Evolutionary conservation across 2,888 invertebrate genomes (phyloP).

Genomic region (Eucera pruinosa): DNA sequence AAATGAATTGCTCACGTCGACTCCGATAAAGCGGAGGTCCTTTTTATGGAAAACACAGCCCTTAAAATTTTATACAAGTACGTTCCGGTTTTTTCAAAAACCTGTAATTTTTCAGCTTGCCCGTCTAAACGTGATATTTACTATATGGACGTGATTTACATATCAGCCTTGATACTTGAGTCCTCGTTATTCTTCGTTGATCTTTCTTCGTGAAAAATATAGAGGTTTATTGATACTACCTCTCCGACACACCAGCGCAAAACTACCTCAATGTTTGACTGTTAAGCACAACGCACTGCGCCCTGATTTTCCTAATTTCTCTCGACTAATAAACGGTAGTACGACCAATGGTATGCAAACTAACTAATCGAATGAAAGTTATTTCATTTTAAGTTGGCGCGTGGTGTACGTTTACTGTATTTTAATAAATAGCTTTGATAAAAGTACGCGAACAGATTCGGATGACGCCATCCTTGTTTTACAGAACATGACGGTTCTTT

Average conservation of each 20-base stretch:
- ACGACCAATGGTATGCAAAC: conserved; percentile 24
- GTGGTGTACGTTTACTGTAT: conserved; percentile 18
- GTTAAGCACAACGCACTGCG: conserved; percentile 59
- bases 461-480: conserved; percentile 72
- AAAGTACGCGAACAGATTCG: conserved; percentile 78
- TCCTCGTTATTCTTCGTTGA: conserved; percentile 36
- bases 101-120: conserved; percentile 43
- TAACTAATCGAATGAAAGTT: conserved; percentile 33
- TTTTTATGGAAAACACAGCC: conserved; percentile 50
- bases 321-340: conserved; percentile 31
- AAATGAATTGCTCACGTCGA: conserved; percentile 18
- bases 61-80: conserved; percentile 48
- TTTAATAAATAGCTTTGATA: conserved; percentile 41
- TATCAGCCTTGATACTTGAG: conserved; percentile 16
- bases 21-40: conserved; percentile 7
- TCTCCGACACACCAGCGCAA: conserved; percentile 67
- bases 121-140: conserved; percentile 26
- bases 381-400: conserved; percentile 17
- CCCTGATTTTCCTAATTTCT: conserved; percentile 49
- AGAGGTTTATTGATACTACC: conserved; percentile 52
- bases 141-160: conserved; percentile 37
- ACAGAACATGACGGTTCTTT: conserved; percentile 58
- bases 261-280: conserved; percentile 69
- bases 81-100: conserved; percentile 60
- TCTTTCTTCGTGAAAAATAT: conserved; percentile 48